phyloP scores from a whole-genome alignment of 2,113 vertebrate species.

The Rhabdomys dilectus region DNA sequence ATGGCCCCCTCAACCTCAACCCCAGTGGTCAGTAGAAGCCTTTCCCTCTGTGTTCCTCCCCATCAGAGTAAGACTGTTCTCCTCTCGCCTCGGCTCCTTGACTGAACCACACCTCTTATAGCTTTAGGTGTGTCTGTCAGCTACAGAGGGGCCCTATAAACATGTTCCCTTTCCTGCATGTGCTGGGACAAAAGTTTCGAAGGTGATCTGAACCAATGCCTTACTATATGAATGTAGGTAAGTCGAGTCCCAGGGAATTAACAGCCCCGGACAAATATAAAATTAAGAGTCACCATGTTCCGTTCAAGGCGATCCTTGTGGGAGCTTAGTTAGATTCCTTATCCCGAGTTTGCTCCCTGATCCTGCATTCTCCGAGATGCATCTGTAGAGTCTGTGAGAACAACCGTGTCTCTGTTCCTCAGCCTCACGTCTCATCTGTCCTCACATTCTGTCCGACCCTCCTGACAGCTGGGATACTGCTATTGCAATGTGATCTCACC shows the following conservation, averaged over 20 bases:
- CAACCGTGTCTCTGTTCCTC: not conserved
- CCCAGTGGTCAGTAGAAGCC: not conserved
- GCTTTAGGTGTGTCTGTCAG: no score
- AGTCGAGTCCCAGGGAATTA: not conserved
- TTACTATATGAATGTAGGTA: not conserved
- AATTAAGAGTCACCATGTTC: no score
- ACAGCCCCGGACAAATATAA: not conserved
- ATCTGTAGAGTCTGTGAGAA: fast-evolving
- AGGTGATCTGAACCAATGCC: not conserved
- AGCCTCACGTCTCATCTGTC: fast-evolving
- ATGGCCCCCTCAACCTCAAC: no score
- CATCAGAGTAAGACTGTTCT: fast-evolving
- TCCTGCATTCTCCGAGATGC: fast-evolving
- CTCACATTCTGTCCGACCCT: fast-evolving
- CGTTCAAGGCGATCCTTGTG: no score
- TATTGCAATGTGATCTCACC: constrained; percentile 81
- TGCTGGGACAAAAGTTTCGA: not conserved
- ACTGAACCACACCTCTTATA: not conserved
- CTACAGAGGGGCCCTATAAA: not conserved
- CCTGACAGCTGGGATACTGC: fast-evolving
- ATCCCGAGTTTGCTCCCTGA: not conserved
- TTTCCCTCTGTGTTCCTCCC: not conserved
- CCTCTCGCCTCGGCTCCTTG: not conserved
- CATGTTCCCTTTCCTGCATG: no score
- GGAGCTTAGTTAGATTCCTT: no score